A percentile compares a stretch with the other conserved stretches of the same genome.
Evolutionary conservation across 2,888 invertebrate species (phyloP).

Genomic region (Auanema freiburgensis): DNA sequence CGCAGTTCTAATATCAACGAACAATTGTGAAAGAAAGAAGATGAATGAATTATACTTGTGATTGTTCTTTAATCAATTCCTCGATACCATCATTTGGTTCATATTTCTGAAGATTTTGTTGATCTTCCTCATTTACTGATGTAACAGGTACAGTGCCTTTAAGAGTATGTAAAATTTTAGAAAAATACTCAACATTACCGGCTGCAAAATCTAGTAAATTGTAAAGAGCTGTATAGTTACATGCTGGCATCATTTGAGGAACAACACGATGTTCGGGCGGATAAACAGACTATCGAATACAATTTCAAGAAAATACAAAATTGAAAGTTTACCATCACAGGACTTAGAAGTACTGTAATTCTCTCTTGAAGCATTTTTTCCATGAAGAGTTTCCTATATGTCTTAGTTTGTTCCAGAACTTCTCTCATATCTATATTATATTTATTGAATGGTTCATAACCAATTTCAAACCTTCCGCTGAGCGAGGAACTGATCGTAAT

Average conservation of each 20-base stretch:
- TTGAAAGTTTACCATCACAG: not conserved
- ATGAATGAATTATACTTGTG: constrained; percentile 20
- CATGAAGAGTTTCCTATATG: not conserved
- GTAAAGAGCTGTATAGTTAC: constrained; percentile 61
- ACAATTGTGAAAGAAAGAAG: not conserved
- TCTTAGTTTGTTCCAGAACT: not conserved
- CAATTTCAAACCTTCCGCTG: constrained; percentile 24
- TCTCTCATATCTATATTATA: too few species aligned
- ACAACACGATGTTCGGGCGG: constrained; percentile 49
- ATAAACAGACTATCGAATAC: constrained; percentile 19
- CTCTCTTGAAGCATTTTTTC: not conserved
- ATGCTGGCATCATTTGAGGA: constrained; percentile 45
- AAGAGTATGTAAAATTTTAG: too few species aligned
- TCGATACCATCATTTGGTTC: constrained; percentile 49
- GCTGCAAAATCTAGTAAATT: constrained; percentile 65
- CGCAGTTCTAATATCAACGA: constrained; percentile 24
- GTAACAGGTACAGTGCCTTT: constrained; percentile 60
- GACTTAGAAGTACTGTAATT: not conserved
- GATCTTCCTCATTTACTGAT: constrained; percentile 48
- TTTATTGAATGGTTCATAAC: not conserved
- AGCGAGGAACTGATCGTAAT: constrained; percentile 23
- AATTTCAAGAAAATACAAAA: not conserved
- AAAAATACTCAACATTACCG: constrained; percentile 37
- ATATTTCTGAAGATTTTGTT: constrained; percentile 40
- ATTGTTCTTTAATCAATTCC: constrained; percentile 35